Evolutionary conservation across 2,888 invertebrate species (phyloP), one percentile per base, ranked within the genome.

Genomic region (Drosophila anceps): DNA sequence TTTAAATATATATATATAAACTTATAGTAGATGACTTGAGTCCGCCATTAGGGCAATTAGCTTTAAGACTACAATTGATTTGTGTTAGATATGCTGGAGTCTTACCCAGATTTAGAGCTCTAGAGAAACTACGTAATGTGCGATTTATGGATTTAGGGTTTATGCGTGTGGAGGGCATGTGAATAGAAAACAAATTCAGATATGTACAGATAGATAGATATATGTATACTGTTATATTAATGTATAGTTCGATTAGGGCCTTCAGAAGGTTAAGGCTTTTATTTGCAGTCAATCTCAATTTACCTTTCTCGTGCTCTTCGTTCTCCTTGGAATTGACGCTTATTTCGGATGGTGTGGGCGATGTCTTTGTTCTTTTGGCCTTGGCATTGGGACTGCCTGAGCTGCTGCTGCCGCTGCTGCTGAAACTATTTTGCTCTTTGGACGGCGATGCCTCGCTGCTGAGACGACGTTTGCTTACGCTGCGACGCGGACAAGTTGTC

Each of bases 281-380:
- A 10, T 8, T 48, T 29, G 10, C n/a, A 31, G 7, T 44, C 29
- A 2, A 10, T n/a, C 7, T 31, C 6, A 0, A 20, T 13, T n/a
- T 61, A 87, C 87, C 90, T 63, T 74, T 73, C 24, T 79, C 79
- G 13, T 75, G 69, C 31, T 76, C 89, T 57, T 92, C 92, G 65
- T 93, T 93, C 71, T 93, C 93, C 66, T 93, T 93, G 6, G 93
- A 93, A 62, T 92, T 92, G 0, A 89, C 82, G 74, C 93, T 93
- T 3, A 82, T 61, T 60, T 93, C 93, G 0, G 93, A 93, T 10
- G 90, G 88, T 33, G 92, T 90, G 2, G 93, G 92, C 15, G 93
- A 93, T 12, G 91, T 81, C 64, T 92, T 91, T 0, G 68, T 12
- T 6, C 82, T 77, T 43, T 86, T 81, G 0, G 51, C 41, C 20